Conservation (phyloP, 2,797 vertebrate genomes). For the Antrozous pallidus region DNA sequence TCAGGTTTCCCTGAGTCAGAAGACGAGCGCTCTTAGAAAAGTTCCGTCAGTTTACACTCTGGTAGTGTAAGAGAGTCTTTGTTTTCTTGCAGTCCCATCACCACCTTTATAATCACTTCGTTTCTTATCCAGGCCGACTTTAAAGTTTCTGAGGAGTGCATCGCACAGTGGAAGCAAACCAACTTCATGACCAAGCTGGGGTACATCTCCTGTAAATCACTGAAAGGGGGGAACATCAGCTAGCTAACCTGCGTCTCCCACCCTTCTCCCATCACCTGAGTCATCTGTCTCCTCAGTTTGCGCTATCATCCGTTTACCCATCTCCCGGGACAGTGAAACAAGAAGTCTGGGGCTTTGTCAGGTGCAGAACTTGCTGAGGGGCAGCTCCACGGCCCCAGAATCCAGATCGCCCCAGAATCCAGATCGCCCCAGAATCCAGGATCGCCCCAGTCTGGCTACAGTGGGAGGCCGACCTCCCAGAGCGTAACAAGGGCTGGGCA, state of each 20-base stretch:
- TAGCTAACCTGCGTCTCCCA: constrained; percentile 79
- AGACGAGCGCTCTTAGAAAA: not conserved
- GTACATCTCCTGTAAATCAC: constrained; percentile 91
- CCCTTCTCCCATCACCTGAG: not conserved
- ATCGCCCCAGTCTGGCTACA: not conserved
- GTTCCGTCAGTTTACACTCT: not conserved
- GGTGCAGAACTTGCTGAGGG: not conserved
- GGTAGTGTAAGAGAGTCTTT: no score
- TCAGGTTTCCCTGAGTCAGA: not conserved
- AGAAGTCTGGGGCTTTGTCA: not conserved
- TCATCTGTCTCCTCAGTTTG: constrained; percentile 20
- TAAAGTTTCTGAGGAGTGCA: constrained; percentile 87
- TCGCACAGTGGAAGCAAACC: constrained; percentile 94
- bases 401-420: no score
- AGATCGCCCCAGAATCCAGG: not conserved
- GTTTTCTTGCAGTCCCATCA: not conserved
- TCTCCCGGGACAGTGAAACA: constrained; percentile 29
- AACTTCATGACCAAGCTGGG: constrained; percentile 95
- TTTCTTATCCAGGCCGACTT: constrained; percentile 88
- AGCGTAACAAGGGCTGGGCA: not conserved
- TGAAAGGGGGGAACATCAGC: constrained; percentile 94
- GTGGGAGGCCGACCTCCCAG: not conserved
- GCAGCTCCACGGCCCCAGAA: not conserved
- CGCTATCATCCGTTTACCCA: not conserved
- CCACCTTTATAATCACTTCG: not conserved